Evolutionary conservation across 2,888 invertebrate genomes (phyloP).

Genomic region (Eueremaeus valkanovi): DNA sequence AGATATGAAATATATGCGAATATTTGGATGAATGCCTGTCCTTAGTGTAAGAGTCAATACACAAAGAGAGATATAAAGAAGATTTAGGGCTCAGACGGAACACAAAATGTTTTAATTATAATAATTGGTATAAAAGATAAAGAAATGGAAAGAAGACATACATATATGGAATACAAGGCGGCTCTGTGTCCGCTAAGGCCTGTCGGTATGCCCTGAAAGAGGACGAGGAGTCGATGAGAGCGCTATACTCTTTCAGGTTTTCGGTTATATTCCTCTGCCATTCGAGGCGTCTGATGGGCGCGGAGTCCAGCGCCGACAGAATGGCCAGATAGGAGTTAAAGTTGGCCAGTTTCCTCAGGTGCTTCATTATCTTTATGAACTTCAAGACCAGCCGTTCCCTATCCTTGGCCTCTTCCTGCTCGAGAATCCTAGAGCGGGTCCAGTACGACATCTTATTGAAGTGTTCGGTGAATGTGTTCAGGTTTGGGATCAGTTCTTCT

Average conservation of each 20-base stretch:
- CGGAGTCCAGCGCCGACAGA: constrained; percentile 92
- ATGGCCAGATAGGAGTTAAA: constrained; percentile 97
- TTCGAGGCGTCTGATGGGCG: constrained; percentile 84
- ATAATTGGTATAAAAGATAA: no score
- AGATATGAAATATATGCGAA: no score
- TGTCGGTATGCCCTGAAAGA: constrained; percentile 95
- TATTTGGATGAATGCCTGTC: background rate
- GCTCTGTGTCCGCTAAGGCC: constrained; percentile 87
- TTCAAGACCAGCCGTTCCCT: constrained; percentile 90
- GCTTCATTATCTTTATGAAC: constrained; percentile 98
- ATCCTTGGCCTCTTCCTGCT: constrained; percentile 86
- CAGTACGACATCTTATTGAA: constrained; percentile 99
- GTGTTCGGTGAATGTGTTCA: constrained; percentile 95
- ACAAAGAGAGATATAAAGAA: background rate
- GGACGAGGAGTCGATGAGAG: constrained; percentile 94
- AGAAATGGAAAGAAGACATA: constrained; percentile 58
- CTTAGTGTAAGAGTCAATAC: background rate
- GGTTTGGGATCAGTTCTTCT: constrained; percentile 92
- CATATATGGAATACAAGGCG: constrained; percentile 99
- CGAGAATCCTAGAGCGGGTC: constrained; percentile 89
- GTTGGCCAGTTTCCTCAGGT: constrained; percentile 92
- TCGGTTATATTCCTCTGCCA: constrained; percentile 89
- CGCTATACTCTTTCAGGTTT: constrained; percentile 81
- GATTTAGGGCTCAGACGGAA: no score
- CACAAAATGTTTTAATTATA: background rate